Conservation (phyloP, 2,888 invertebrate genomes). For the Polylopha cassiicola region DNA sequence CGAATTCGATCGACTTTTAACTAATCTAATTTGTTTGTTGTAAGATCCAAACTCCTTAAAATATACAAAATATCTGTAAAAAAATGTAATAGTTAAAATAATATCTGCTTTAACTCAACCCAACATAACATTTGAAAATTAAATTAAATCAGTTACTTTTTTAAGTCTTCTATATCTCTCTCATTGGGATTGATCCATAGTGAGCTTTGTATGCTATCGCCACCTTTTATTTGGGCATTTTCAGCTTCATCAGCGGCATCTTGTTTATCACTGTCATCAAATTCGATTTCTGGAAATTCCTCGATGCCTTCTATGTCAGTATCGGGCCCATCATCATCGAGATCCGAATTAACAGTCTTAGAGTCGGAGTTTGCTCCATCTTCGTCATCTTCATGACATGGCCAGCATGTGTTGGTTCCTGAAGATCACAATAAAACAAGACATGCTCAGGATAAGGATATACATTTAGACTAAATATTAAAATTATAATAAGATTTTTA, state of each 20-base stretch:
- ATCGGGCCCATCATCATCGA: constrained; percentile 59
- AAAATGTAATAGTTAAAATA: constrained; percentile 6
- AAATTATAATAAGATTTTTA: neutral
- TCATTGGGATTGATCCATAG: constrained; percentile 68
- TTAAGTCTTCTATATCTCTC: constrained; percentile 75
- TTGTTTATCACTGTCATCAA: constrained; percentile 55
- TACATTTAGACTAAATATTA: neutral
- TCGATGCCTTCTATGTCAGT: constrained; percentile 52
- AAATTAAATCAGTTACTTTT: constrained; percentile 46
- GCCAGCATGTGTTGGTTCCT: constrained; percentile 68
- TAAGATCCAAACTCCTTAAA: constrained; percentile 76
- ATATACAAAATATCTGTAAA: constrained; percentile 72
- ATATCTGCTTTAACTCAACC: constrained; percentile 3
- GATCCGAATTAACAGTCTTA: constrained; percentile 62
- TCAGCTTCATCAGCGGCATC: constrained; percentile 45
- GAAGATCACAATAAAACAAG: constrained; percentile 18
- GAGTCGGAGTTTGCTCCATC: constrained; percentile 65
- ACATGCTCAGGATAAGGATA: neutral
- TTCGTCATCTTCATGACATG: constrained; percentile 68
- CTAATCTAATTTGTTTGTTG: constrained; percentile 64
- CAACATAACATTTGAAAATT: neutral
- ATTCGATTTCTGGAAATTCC: constrained; percentile 60
- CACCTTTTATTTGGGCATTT: constrained; percentile 44
- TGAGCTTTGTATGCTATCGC: constrained; percentile 59
- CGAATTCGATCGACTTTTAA: constrained; percentile 67